A percentile compares a stretch with the other conserved stretches of the same genome.
Evolutionary conservation across 1,140 invertebrate species (phyloP).

Genomic region (Cotesia vestalis): DNA sequence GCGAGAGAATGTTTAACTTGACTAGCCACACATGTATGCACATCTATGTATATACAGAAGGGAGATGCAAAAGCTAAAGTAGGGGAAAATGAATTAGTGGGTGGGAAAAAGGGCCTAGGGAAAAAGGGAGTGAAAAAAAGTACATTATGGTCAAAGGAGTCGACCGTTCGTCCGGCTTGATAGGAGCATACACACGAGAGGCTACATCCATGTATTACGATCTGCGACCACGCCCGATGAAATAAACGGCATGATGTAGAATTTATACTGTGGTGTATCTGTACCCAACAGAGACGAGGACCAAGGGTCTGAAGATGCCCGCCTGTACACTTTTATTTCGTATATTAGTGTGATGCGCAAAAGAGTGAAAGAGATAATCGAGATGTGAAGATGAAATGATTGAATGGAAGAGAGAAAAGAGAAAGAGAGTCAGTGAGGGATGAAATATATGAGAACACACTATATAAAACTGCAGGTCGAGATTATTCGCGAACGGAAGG

Average conservation of each 20-base stretch:
- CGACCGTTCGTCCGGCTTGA: conserved; percentile 17
- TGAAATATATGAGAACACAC: neutral
- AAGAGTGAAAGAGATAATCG: conserved; percentile 6
- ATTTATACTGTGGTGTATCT: no score
- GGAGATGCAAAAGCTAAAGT: no score
- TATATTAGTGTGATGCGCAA: no score
- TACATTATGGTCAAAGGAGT: conserved; percentile 15
- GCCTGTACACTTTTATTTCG: no score
- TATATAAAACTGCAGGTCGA: conserved; percentile 10
- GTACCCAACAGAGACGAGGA: no score
- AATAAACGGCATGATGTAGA: conserved; percentile 30
- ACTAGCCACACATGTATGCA: no score
- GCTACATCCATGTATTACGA: conserved; percentile 14
- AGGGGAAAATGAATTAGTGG: no score
- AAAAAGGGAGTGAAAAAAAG: neutral
- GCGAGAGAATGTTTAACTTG: no score
- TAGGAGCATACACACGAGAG: conserved; percentile 9
- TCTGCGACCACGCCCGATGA: conserved; percentile 40
- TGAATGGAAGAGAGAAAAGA: neutral
- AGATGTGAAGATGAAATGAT: neutral
- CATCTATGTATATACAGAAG: no score
- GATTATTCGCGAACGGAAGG: conserved; percentile 19
- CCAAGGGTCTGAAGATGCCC: no score
- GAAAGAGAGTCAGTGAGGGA: no score
- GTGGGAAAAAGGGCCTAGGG: no score